Base-by-base conservation (phyloP, 2,888 invertebrate species). In the Macrophya alboannulata region DNA sequence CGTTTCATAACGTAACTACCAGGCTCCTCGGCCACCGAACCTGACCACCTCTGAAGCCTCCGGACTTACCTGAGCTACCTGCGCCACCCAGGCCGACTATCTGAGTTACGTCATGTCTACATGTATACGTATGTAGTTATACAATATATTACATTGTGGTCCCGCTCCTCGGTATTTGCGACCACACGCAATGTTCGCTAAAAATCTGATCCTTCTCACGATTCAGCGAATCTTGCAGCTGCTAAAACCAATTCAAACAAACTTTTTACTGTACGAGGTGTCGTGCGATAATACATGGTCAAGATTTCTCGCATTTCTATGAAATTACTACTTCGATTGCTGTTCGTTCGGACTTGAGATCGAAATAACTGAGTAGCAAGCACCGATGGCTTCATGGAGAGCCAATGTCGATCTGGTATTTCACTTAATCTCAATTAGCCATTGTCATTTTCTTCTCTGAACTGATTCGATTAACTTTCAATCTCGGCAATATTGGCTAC, bases 1-100 rank as follows among this genome's bases (percentile, higher is more conserved):
- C 62, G 59, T 81, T 81, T 81, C 81, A 62, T 81, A 81, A 81
- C 81, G n/a, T 55, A 81, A 43, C 81, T 40, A 62, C 59, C 43
- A 43, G n/a, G 43, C 62, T 81, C 25, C 12, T 43, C 79, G n/a
- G 59, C 31, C 55, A 43, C 79, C 79, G 40, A 59, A 81, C 77
- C 51, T 62, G 55, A 31, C 77, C 40, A 37, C 77, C 55, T 55
- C 55, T 6, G 79, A 55, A 45, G 55, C 79, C 59, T 55, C 37
- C 12, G 43, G 40, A 62, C 62, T 25, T 21, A 77, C 48, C 77
- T 51, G 51, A 77, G 55, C 77, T 55, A 77, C 37, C 55, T 31
- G n/a, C 31, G 77, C 77, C 77, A 77, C 77, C 77, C 77, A 77
- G 25, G 77, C 55, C 55, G 51, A 15, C 77, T 77, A 77, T 43